Evolutionary conservation across 2,797 vertebrate genomes (phyloP).

Genomic region (Hydrolagus colliei): DNA sequence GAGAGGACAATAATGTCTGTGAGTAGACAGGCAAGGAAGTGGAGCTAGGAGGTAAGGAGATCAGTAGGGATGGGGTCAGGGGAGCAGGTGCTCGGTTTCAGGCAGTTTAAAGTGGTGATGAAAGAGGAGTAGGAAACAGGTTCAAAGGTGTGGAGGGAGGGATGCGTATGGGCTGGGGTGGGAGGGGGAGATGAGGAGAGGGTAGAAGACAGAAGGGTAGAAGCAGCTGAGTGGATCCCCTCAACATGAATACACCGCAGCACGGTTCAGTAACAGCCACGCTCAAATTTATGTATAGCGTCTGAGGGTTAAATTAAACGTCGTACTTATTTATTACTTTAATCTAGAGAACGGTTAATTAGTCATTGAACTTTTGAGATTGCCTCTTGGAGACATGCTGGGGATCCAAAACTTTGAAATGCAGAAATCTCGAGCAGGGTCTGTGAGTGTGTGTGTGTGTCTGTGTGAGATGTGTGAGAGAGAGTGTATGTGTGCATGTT

Average conservation of each 20-base stretch:
- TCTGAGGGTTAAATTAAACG: slow-evolving; percentile 29
- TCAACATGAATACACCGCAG: background rate
- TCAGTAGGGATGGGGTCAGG: no score
- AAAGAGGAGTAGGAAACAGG: no score
- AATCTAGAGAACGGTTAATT: slow-evolving; percentile 25
- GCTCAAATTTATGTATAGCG: slow-evolving; percentile 31
- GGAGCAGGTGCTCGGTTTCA: no score
- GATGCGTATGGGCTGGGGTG: no score
- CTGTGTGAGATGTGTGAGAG: no score
- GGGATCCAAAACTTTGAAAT: background rate
- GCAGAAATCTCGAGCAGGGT: background rate
- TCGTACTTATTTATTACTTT: slow-evolving; percentile 31
- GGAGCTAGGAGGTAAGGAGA: no score
- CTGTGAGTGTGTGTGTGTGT: no score
- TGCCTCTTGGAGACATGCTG: slow-evolving; percentile 18
- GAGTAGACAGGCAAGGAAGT: no score
- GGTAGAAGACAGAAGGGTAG: background rate
- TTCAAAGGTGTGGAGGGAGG: no score
- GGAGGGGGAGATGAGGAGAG: background rate
- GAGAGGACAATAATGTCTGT: no score
- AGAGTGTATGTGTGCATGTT: no score
- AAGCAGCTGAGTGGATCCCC: background rate
- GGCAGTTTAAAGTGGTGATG: no score
- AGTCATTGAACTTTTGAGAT: slow-evolving; percentile 28
- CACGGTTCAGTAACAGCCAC: slow-evolving; percentile 11